These are phyloP conservation scores for Calliphora vomitoria DNA, from an alignment of 2,888 invertebrate species.

Conservation along the genomic window DNA sequence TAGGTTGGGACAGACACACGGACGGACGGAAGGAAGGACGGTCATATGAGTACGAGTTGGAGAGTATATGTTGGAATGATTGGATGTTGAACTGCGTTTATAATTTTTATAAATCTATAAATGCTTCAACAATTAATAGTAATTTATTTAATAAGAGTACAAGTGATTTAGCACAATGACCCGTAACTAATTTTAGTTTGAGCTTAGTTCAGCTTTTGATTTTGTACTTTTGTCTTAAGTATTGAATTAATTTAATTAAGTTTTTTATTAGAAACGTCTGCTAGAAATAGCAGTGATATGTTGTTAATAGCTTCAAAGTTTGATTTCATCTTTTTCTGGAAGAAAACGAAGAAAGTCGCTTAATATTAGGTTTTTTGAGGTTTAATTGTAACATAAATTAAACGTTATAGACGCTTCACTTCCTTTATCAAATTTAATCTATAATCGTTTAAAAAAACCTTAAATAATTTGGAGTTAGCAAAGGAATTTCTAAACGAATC, in stretches of 20 bases:
- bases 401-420: too few relatives aligned
- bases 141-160: constrained; percentile 55
- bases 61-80: neutral
- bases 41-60: constrained; percentile 9
- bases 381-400: too few relatives aligned
- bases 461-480: too few relatives aligned
- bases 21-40: neutral
- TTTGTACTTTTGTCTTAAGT: neutral
- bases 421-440: too few relatives aligned
- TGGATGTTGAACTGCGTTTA: constrained; percentile 17
- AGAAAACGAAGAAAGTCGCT: too few relatives aligned
- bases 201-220: neutral
- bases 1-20: neutral
- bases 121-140: constrained; percentile 46
- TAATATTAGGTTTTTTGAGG: too few relatives aligned
- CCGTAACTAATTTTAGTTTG: neutral
- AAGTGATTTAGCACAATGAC: constrained; percentile 28
- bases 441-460: too few relatives aligned
- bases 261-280: neutral
- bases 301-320: too few relatives aligned
- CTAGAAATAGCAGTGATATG: neutral
- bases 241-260: constrained; percentile 1
- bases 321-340: neutral
- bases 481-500: too few relatives aligned
- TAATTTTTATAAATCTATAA: constrained; percentile 17